These are phyloP conservation scores for Pachyseris speciosa DNA, from an alignment of 64 coral and sea anemone genomes.

Conservation along the genomic window DNA sequence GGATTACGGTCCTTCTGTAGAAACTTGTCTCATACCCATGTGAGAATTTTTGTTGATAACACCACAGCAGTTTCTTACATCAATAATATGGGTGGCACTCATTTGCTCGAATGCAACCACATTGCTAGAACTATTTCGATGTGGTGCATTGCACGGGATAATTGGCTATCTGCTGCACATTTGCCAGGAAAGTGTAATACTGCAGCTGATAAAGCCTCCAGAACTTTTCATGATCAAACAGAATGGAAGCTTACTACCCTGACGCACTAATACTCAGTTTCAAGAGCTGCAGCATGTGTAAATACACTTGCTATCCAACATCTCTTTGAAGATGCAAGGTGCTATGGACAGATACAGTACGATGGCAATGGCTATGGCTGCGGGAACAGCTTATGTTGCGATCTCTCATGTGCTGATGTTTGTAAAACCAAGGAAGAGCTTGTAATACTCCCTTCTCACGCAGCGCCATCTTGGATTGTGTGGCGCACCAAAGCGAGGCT, in stretches of 20 bases:
- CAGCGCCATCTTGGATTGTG: no score
- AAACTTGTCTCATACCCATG: background rate
- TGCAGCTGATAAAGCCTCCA: slow-evolving; percentile 56
- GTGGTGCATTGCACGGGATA: slow-evolving; percentile 34
- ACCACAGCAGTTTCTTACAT: slow-evolving; percentile 42
- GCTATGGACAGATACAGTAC: no score
- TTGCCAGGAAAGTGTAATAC: slow-evolving; percentile 68
- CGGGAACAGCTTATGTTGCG: no score
- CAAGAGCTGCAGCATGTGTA: no score
- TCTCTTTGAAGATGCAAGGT: no score
- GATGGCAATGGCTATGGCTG: no score
- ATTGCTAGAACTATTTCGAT: background rate
- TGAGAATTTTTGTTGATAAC: background rate
- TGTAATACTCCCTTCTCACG: no score
- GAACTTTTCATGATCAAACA: slow-evolving; percentile 53
- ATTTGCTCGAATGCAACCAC: background rate
- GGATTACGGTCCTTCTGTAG: slow-evolving; percentile 45
- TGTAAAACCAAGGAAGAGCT: no score
- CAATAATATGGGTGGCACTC: slow-evolving; percentile 29
- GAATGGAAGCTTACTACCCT: slow-evolving; percentile 54
- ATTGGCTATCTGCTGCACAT: slow-evolving; percentile 60
- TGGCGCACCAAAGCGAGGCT: no score
- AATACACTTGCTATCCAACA: no score
- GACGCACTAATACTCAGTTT: no score
- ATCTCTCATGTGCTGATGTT: no score